Evolutionary conservation across 2,797 vertebrate species (phyloP).

Genomic region (Sebastes hopkinsi): DNA sequence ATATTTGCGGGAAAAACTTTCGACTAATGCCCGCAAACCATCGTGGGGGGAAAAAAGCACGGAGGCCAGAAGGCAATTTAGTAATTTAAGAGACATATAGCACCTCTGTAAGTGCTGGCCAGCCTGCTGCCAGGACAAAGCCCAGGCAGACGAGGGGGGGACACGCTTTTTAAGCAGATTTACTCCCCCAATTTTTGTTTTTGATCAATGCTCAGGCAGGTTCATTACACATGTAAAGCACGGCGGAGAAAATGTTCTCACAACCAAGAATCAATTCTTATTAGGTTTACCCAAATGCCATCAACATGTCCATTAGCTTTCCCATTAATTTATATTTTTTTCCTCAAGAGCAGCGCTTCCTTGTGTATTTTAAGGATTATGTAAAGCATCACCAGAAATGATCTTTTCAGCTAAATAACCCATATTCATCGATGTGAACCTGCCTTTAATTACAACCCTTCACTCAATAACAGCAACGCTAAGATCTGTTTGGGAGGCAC

Average conservation of each 20-base stretch:
- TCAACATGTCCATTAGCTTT: conserved; percentile 78
- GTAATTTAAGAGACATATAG: conserved; percentile 76
- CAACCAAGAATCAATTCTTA: conserved; percentile 75
- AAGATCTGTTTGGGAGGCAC: conserved; percentile 50
- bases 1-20: conserved; percentile 79
- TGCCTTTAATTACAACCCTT: conserved; percentile 77
- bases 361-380: conserved; percentile 79
- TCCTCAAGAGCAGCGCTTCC: conserved; percentile 44
- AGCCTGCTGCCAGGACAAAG: conserved; percentile 72
- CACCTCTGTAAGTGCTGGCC: conserved; percentile 71
- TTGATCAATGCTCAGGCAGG: conserved; percentile 74
- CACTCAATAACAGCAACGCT: conserved; percentile 60
- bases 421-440: conserved; percentile 72
- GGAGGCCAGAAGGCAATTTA: conserved; percentile 67
- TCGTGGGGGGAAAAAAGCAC: conserved; percentile 28
- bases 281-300: conserved; percentile 73
- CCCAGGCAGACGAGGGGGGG: conserved; percentile 46
- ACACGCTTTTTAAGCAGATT: conserved; percentile 77
- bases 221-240: conserved; percentile 79
- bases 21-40: conserved; percentile 70
- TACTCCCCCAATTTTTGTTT: conserved; percentile 75
- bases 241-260: conserved; percentile 54
- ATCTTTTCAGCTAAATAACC: conserved; percentile 76
- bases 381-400: conserved; percentile 72
- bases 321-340: conserved; percentile 67